Evolutionary conservation across 2,797 vertebrate genomes (phyloP), one percentile per base, ranked within the genome.

Genomic region (Psittacula echo): DNA sequence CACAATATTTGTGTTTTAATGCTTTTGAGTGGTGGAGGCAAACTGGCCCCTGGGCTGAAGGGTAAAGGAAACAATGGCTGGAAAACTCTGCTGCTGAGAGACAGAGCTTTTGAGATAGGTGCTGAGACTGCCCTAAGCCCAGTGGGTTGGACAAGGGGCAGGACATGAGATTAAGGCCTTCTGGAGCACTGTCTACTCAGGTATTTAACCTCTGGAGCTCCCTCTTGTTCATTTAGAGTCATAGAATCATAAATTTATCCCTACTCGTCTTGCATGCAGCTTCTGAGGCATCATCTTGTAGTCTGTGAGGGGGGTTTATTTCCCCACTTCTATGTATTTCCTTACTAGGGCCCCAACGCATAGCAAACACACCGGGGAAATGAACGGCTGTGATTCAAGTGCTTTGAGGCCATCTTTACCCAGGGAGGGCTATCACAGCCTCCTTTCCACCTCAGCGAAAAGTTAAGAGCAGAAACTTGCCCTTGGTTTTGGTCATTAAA

Each of bases 221-320:
- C 48, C 18, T 47, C 22, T 79, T 37, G 3, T 58, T 84, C 22
- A 18, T 29, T 90, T 16, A 58, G 32, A n/a, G 7, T 14, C 54
- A n/a, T 1, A 53, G 51, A 53, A 30, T 21, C 5, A 8, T 56
- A 34, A 34, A 58, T 58, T 34, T 85, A 61, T 45, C 19, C 32
- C n/a, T 20, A 24, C 4, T 83, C 4, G n/a, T 77, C n/a, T 71
- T 67, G 6, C 0, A 0, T 32, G 26, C 41, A 65, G 9, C 20
- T 93, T 77, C 64, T 83, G 61, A 56, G 30, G 47, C 11, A 41
- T 2, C 10, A 16, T 26, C 18, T 56, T 65, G 65, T 37, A 14
- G 27, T 23, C 8, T 34, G 21, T 8, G 1, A 1, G 7, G 23
- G 34, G 18, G 13, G 10, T 22, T 77, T 13, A 71, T 73, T 90